Evolutionary conservation across 2,113 vertebrate genomes (phyloP).

Genomic region (Camelus bactrianus): DNA sequence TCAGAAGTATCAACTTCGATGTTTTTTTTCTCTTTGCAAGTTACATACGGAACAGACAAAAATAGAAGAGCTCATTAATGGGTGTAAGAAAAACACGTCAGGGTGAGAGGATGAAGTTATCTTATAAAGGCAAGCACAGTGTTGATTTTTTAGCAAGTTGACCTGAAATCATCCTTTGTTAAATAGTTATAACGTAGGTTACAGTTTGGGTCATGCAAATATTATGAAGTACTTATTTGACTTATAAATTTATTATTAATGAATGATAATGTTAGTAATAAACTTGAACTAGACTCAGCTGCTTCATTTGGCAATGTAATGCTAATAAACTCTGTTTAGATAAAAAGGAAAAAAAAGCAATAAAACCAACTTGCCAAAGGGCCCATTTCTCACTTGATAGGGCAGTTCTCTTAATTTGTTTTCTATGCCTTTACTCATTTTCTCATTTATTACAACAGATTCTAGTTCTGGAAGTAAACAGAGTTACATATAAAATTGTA

Average conservation of each 20-base stretch:
- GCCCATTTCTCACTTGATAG: conserved; percentile 77
- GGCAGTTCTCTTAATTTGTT: conserved; percentile 84
- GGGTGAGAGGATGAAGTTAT: conserved; percentile 58
- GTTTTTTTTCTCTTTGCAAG: conserved; percentile 51
- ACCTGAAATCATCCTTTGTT: conserved; percentile 77
- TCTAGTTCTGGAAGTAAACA: conserved; percentile 78
- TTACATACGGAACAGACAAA: conserved; percentile 78
- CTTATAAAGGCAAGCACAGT: conserved; percentile 26
- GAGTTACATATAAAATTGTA: conserved; percentile 66
- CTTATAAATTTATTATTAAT: conserved; percentile 85
- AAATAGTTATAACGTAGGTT: conserved; percentile 76
- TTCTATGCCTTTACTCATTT: conserved; percentile 83
- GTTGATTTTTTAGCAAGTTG: conserved; percentile 79
- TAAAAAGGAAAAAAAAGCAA: conserved; percentile 79
- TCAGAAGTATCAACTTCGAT: conserved; percentile 63
- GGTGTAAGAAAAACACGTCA: conserved; percentile 77
- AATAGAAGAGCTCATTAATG: conserved; percentile 77
- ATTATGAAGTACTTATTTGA: conserved; percentile 82
- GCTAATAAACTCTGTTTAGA: conserved; percentile 82
- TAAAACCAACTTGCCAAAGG: conserved; percentile 85
- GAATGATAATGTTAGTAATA: conserved; percentile 77
- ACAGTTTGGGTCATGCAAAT: conserved; percentile 82
- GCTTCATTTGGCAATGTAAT: conserved; percentile 81
- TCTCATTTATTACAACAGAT: conserved; percentile 82
- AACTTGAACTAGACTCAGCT: conserved; percentile 79